These are phyloP conservation scores for Macroramphosus scolopax DNA, from an alignment of 2,797 vertebrate genomes.

Conservation along the genomic window DNA sequence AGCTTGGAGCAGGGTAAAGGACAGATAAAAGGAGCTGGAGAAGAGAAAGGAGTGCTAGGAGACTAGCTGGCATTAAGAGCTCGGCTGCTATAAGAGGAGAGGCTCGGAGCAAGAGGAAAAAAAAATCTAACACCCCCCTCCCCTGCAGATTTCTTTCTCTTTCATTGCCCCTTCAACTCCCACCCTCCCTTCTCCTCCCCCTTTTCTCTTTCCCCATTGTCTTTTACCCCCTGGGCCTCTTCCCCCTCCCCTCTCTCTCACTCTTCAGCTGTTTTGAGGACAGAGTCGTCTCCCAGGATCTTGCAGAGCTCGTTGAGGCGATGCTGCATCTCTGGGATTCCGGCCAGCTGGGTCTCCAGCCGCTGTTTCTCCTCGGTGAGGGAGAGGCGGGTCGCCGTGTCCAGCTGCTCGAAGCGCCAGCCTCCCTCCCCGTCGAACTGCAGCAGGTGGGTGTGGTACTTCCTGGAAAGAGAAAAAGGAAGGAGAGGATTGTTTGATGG, in stretches of 20 bases:
- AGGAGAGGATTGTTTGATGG: too few relatives aligned
- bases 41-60: too few relatives aligned
- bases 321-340: constrained; percentile 96
- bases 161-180: too few relatives aligned
- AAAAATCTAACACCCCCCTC: too few relatives aligned
- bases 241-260: constrained; percentile 15
- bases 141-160: too few relatives aligned
- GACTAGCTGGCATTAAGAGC: constrained; percentile 16
- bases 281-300: constrained; percentile 96
- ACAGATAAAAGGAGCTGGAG: constrained; percentile 3
- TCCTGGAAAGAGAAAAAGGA: constrained; percentile 75
- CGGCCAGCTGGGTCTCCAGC: constrained; percentile 92
- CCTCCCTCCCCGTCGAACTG: constrained; percentile 97
- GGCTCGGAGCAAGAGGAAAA: constrained; percentile 17
- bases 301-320: constrained; percentile 96
- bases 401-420: constrained; percentile 95
- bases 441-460: constrained; percentile 97
- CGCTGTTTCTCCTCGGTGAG: constrained; percentile 97
- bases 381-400: constrained; percentile 91
- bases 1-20: background rate
- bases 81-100: constrained; percentile 8
- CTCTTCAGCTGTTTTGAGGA: constrained; percentile 84
- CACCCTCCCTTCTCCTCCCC: background rate
- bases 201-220: background rate
- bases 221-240: constrained; percentile 1